Conservation (phyloP, 2,113 vertebrate genomes). For the Redunca redunca region DNA sequence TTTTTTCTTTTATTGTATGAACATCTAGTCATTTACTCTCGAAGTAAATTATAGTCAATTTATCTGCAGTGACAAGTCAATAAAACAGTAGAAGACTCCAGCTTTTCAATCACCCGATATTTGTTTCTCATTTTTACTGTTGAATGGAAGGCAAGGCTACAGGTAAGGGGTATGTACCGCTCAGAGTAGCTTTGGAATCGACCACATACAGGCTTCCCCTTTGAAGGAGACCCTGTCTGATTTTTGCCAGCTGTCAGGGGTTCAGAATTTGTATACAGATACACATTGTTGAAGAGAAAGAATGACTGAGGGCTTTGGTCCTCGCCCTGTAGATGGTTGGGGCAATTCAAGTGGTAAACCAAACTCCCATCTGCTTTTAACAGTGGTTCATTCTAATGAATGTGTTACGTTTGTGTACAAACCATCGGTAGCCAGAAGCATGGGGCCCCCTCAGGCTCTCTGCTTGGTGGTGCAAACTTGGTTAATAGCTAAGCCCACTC, state of each 20-base stretch:
- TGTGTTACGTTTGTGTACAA: not conserved
- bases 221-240: not conserved
- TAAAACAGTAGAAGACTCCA: slow-evolving; percentile 74
- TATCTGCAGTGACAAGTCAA: slow-evolving; percentile 78
- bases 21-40: slow-evolving; percentile 80
- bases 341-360: slow-evolving; percentile 28
- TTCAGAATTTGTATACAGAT: not conserved
- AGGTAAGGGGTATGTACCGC: slow-evolving; percentile 31
- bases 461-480: not conserved
- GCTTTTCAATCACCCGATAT: slow-evolving; percentile 67
- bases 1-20: slow-evolving; percentile 68
- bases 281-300: not conserved
- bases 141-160: not conserved
- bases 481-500: slow-evolving; percentile 60
- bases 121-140: slow-evolving; percentile 70
- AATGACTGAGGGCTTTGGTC: not conserved
- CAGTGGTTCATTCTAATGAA: slow-evolving; percentile 34
- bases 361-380: not conserved
- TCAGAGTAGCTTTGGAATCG: not conserved
- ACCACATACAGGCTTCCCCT: not conserved
- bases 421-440: not conserved
- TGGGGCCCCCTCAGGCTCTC: not conserved
- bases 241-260: not conserved
- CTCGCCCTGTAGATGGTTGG: not conserved
- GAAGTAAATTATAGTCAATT: slow-evolving; percentile 81